phyloP scores from a whole-genome alignment of 2,113 vertebrate genomes.

The Odocoileus hemionus region DNA sequence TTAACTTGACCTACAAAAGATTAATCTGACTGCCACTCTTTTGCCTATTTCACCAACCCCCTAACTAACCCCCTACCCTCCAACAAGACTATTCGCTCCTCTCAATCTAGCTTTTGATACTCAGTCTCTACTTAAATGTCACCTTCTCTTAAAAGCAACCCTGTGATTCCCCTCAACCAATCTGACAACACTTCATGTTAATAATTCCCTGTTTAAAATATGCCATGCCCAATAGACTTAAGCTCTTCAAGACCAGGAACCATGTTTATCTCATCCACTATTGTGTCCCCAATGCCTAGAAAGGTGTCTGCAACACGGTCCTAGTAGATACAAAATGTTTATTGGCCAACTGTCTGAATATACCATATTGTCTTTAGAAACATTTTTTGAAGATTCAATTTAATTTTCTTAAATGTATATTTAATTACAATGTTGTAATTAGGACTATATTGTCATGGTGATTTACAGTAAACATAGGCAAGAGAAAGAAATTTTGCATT shows the following conservation, averaged over 20 bases:
- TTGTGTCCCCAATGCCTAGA: background rate
- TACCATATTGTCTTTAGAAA: background rate
- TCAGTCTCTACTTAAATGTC: background rate
- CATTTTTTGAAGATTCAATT: background rate
- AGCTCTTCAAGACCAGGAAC: background rate
- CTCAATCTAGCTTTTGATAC: background rate
- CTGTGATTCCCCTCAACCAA: background rate
- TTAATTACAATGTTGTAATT: background rate
- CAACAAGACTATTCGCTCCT: background rate
- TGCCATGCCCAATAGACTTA: background rate
- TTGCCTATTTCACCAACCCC: background rate
- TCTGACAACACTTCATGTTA: background rate
- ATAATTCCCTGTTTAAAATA: background rate
- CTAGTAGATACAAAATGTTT: background rate
- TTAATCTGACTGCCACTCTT: background rate
- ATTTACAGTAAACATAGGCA: background rate
- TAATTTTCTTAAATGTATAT: background rate
- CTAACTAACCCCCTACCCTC: background rate
- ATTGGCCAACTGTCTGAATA: background rate
- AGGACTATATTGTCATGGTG: background rate
- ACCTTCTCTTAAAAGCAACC: background rate
- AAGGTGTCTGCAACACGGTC: background rate
- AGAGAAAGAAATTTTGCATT: slow-evolving; percentile 1
- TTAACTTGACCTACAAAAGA: background rate
- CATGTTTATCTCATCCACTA: background rate